Evolutionary conservation across 2,888 invertebrate species (phyloP), one percentile per base, ranked within the genome.

Genomic region (Leucophora obtusa): DNA sequence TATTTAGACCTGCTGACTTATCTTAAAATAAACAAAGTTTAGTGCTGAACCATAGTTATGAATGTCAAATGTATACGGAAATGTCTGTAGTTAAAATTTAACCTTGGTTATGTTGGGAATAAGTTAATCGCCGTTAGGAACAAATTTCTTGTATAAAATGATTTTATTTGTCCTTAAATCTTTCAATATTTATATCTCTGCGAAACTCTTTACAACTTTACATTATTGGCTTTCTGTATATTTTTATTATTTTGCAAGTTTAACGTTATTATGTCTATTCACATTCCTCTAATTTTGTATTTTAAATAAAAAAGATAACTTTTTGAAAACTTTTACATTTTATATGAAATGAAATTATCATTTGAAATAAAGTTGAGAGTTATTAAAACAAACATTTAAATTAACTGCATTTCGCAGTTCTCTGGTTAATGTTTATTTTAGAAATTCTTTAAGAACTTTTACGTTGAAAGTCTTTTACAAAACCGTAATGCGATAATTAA

Each of bases 401-500:
- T 81, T 77, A 81, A 81, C 81, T 81, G 81, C 81, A 77, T 53
- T 70, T 77, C 47, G 35, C 62, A 70, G 71, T 78, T 50, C 43
- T 65, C 65, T 69, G 54, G 69, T 70, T 81, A 81, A 81, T 81
- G 77, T 77, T 81, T 77, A 74, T 74, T 73, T 73, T 73, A 70
- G 50, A 69, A 73, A 81, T 81, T 81, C 81, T 66, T 81, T 74
- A 62, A 81, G 77, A 81, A 81, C 33, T 81, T 77, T 77, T 78
- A 11, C 60, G 38, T 60, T 72, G 43, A 69, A 70, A 60, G 59
- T 68, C 56, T 53, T 47, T 21, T 14, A 62, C 53, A 33, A 54
- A 81, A 81, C 77, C 81, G 65, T 77, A 81, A 81, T 81, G 81
- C 81, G 73, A 81, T 81, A 81, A 81, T 81, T 81, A 81, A 81